Percentiles rank a stretch among this genome's conserved stretches.
These are phyloP conservation scores for Nomada fucata DNA, from an alignment of 2,888 invertebrate species.

Conservation along the genomic window DNA sequence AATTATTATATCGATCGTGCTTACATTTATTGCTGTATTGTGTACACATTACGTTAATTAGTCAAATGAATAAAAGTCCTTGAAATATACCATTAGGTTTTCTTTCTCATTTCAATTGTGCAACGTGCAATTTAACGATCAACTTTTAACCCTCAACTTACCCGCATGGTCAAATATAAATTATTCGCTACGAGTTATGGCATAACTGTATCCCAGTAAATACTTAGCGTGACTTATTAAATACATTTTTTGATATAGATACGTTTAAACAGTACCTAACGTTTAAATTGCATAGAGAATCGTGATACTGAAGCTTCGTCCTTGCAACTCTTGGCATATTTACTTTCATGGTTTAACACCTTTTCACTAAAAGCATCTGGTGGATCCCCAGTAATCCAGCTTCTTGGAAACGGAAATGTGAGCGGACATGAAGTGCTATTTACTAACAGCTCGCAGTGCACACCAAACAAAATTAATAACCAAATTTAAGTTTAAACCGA, in stretches of 20 bases:
- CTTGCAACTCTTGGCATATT: constrained; percentile 14
- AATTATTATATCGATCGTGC: too few species aligned
- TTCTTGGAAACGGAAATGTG: constrained; percentile 23
- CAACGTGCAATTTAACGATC: too few species aligned
- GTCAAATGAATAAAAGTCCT: too few species aligned
- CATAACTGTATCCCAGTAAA: too few species aligned
- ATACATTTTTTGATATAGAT: neutral
- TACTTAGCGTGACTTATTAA: too few species aligned
- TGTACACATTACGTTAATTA: too few species aligned
- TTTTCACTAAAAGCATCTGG: constrained; percentile 26
- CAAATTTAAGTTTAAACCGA: neutral
- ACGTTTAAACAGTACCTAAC: neutral
- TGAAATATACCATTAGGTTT: too few species aligned
- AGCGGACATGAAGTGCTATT: constrained; percentile 7
- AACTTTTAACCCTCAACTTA: too few species aligned
- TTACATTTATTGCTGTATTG: too few species aligned
- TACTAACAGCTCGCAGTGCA: constrained; percentile 1
- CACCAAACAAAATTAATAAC: constrained; percentile 21
- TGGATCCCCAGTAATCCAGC: constrained; percentile 24
- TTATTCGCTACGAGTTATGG: too few species aligned
- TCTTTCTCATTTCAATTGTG: too few species aligned
- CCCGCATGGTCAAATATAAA: too few species aligned
- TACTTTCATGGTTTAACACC: constrained; percentile 11
- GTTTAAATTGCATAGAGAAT: neutral
- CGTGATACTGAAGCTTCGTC: neutral